phyloP scores from a whole-genome alignment of 2,113 vertebrate species.

The Sorex araneus region DNA sequence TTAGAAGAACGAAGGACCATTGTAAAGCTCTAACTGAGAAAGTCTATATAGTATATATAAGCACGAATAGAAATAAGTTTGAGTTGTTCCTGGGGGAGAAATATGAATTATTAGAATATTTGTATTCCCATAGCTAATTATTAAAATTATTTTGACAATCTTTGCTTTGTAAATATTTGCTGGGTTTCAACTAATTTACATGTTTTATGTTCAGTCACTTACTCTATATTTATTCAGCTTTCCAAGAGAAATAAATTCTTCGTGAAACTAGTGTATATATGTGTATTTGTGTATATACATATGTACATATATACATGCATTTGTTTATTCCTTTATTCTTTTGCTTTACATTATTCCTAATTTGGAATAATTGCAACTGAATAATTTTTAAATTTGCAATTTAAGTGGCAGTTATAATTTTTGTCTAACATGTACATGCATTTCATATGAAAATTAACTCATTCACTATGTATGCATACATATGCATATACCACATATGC shows the following conservation, averaged over 20 bases:
- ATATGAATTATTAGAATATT: not conserved
- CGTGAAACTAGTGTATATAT: not conserved
- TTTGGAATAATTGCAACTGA: too few species aligned
- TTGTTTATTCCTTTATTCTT: too few species aligned
- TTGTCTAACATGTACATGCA: too few species aligned
- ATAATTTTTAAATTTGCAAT: too few species aligned
- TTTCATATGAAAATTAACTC: too few species aligned
- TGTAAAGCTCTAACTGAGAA: not conserved
- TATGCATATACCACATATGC: too few species aligned
- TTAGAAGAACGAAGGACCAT: not conserved
- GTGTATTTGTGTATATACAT: not conserved
- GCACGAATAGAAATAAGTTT: not conserved
- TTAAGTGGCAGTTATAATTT: too few species aligned
- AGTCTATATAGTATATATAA: not conserved
- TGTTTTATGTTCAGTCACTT: constrained; percentile 16
- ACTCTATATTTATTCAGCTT: not conserved
- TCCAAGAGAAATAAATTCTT: constrained; percentile 21
- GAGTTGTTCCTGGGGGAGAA: not conserved
- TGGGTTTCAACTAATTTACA: not conserved
- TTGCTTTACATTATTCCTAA: too few species aligned
- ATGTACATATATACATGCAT: not conserved
- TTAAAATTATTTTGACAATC: not conserved
- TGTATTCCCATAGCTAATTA: not conserved
- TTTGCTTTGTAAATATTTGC: not conserved
- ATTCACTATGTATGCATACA: too few species aligned